Base-by-base conservation (phyloP, 2,113 vertebrate species). In the Orthonyx spaldingii region DNA sequence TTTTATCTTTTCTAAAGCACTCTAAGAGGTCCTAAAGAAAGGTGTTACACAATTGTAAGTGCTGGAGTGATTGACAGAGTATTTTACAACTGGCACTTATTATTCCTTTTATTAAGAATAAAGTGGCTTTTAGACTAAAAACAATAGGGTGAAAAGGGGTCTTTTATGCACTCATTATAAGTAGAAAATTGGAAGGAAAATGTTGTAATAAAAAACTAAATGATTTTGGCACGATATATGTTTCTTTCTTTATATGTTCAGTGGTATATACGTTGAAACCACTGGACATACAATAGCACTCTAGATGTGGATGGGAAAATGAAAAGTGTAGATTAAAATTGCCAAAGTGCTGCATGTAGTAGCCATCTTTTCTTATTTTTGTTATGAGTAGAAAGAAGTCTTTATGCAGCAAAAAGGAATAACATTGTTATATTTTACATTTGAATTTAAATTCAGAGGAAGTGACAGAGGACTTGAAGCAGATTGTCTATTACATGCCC, bases 41-140 rank as follows among this genome's bases (percentile, higher is more conserved):
- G 94, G 97, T 95, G 93, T 87, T 96, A 96, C 92, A 96, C 95
- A 94, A 97, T 94, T 97, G 80, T 96, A 98, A 97, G 92, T 97
- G 96, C 94, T 79, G 80, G 94, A 97, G 69, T 98, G 98, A 98
- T 94, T 98, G 98, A 98, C 97, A 98, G 97, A 94, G 96, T 97
- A 98, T 98, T 98, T 97, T 98, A 98, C 89, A 97, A 98, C 96
- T 97, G 91, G 91, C 94, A 97, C 86, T 98, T 97, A 98, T 95
- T 98, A 97, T 97, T 97, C 96, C 91, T 98, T 98, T 98, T 98
- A 96, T 97, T 97, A 98, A 97, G 93, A 98, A 94, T 93, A 97
- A 97, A 98, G 95, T 97, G 95, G 97, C 97, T 98, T 98, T 98
- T 97, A 98, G 96, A 96, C 87, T 97, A 98, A 98, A 98, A 98